Evolutionary conservation across 2,797 vertebrate species (phyloP), one percentile per base, ranked within the genome.

Genomic region (Taenioides sp.): DNA sequence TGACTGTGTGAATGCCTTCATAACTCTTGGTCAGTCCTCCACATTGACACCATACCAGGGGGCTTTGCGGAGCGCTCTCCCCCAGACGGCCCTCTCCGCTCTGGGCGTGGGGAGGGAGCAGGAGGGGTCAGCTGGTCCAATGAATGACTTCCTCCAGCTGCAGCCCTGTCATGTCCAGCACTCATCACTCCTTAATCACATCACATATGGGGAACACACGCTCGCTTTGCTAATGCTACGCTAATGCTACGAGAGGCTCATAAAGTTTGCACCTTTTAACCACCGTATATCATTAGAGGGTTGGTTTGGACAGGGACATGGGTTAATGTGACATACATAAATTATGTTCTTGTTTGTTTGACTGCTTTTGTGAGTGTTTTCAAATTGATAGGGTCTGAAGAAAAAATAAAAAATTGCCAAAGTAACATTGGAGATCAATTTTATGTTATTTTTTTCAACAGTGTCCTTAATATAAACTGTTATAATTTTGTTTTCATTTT

Each of bases 111-210:
- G 71, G 82, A 72, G 9, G 67, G 71, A 17, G 71, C 80, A 71
- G 49, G 73, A 70, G 74, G 80, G 86, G 87, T 88, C 88, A 86
- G 72, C 49, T 65, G 67, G 76, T 72, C 80, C 76, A 88, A 92
- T 91, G 80, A 92, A 91, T 90, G 81, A 91, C 89, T 90, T 94
- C 87, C 89, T 84, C 78, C 89, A 93, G 90, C 90, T 93, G 92
- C 86, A 82, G 50, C 67, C 70, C 68, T 71, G 70, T 65, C 71
- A 77, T 40, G 73, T 87, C 79, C 73, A 75, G 73, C 84, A 79
- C 78, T 86, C 83, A 77, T 82, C 84, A 73, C 85, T 79, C 77
- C 47, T 73, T 85, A 72, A 90, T 87, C 83, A 81, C 78, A 68
- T 76, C 65, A 77, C 76, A 75, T 69, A 79, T n/a, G 25, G 67